Evolutionary conservation across 2,797 vertebrate genomes (phyloP).

Genomic region (Limosa lapponica): DNA sequence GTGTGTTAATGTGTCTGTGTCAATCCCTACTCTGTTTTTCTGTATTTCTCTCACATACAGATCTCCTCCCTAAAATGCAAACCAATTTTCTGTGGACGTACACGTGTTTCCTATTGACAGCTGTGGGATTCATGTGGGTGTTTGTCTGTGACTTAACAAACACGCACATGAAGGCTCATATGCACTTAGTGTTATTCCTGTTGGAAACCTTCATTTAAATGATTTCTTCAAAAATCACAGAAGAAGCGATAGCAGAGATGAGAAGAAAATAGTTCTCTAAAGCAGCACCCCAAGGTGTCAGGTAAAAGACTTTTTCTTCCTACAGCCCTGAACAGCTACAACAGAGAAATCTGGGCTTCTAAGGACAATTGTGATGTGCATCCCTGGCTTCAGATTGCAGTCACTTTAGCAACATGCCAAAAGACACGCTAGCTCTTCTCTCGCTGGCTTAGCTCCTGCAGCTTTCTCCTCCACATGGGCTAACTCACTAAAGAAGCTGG

Average conservation of each 20-base stretch:
- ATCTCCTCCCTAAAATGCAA: not conserved
- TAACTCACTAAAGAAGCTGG: not conserved
- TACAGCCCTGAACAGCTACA: not conserved
- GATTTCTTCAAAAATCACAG: not conserved
- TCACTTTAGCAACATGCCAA: not conserved
- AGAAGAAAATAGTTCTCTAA: not conserved
- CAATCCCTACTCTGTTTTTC: not conserved
- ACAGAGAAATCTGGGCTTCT: not conserved
- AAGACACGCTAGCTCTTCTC: not conserved
- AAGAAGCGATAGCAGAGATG: fast-evolving
- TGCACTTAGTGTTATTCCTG: not conserved
- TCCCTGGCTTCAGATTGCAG: not conserved
- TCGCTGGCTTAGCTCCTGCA: not conserved
- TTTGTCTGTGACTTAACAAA: not conserved
- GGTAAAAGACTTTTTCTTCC: not conserved
- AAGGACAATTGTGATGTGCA: not conserved
- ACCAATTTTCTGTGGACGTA: not conserved
- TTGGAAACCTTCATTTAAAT: not conserved
- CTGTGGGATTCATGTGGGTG: not conserved
- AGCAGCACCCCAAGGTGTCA: not conserved
- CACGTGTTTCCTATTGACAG: conserved; percentile 32
- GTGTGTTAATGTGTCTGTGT: not conserved
- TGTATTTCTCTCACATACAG: not conserved
- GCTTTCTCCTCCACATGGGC: not conserved
- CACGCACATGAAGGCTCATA: not conserved